Conservation (phyloP, 1,140 invertebrate genomes). For the Chlorops oryzae region DNA sequence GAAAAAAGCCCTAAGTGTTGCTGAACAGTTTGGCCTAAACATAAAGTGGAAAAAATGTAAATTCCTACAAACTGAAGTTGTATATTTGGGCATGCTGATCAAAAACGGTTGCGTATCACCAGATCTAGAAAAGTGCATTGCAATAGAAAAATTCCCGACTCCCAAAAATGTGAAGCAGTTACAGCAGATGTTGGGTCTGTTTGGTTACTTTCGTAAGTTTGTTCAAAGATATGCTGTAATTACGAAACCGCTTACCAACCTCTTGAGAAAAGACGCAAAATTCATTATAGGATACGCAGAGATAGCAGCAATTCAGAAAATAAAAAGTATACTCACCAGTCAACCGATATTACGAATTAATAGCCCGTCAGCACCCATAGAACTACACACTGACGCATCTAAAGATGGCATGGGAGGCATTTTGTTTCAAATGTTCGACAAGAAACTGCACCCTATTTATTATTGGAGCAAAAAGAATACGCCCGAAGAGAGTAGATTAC, state of each 20-base stretch:
- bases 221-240: constrained; percentile 8
- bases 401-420: constrained; percentile 9
- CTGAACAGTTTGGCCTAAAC: constrained; percentile 7
- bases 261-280: constrained; percentile 8
- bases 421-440: constrained; percentile 7
- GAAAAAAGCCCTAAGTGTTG: constrained; percentile 6
- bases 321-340: not conserved
- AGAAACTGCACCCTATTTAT: constrained; percentile 28
- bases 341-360: constrained; percentile 13
- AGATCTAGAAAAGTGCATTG: constrained; percentile 5
- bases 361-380: constrained; percentile 18
- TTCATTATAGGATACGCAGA: constrained; percentile 2
- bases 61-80: no score
- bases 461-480: constrained; percentile 32
- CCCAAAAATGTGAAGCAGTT: constrained; percentile 2
- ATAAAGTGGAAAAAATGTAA: constrained; percentile 17
- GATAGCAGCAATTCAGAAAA: not conserved
- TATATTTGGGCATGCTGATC: constrained; percentile 6
- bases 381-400: constrained; percentile 36
- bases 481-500: not conserved
- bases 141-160: not conserved
- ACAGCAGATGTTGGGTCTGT: constrained; percentile 6
- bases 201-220: constrained; percentile 11
- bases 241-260: constrained; percentile 9
- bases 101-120: constrained; percentile 1